phyloP scores from a whole-genome alignment of 1,140 invertebrate species.

The Diorhabda elongata region DNA sequence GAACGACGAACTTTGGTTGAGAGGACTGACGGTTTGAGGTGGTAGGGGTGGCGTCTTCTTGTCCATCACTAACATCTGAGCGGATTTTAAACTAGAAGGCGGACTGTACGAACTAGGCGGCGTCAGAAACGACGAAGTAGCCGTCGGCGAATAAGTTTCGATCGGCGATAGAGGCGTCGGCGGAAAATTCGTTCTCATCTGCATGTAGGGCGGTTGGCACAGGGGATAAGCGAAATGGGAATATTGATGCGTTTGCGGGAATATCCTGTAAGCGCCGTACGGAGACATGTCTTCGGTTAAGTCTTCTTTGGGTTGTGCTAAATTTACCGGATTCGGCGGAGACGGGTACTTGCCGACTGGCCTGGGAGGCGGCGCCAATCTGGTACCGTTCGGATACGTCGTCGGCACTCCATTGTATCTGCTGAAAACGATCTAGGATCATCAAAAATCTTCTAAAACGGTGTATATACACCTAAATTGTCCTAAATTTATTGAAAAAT shows the following conservation, averaged over 20 bases:
- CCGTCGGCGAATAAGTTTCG: constrained; percentile 40
- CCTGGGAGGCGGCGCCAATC: constrained; percentile 36
- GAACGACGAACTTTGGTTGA: constrained; percentile 19
- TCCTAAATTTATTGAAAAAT: too few relatives aligned
- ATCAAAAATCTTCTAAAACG: too few relatives aligned
- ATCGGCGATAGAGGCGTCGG: constrained; percentile 41
- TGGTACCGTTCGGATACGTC: constrained; percentile 40
- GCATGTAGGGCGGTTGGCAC: constrained; percentile 37
- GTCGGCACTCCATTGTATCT: constrained; percentile 43
- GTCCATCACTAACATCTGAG: constrained; percentile 9
- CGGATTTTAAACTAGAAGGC: constrained; percentile 23
- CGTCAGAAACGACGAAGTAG: constrained; percentile 40
- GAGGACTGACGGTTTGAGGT: constrained; percentile 7
- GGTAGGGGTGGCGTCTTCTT: constrained; percentile 28
- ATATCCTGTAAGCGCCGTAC: constrained; percentile 32
- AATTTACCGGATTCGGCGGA: constrained; percentile 43
- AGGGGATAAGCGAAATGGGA: constrained; percentile 33
- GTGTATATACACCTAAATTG: too few relatives aligned
- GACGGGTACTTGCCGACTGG: constrained; percentile 40
- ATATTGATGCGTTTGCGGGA: constrained; percentile 31
- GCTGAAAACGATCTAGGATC: constrained; percentile 8
- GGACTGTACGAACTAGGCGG: constrained; percentile 40
- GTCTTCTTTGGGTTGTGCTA: constrained; percentile 42
- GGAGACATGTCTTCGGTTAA: constrained; percentile 33
- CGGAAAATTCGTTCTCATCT: constrained; percentile 35